phyloP scores from a whole-genome alignment of 2,888 invertebrate genomes.

The Dicyrtoma fusca region DNA sequence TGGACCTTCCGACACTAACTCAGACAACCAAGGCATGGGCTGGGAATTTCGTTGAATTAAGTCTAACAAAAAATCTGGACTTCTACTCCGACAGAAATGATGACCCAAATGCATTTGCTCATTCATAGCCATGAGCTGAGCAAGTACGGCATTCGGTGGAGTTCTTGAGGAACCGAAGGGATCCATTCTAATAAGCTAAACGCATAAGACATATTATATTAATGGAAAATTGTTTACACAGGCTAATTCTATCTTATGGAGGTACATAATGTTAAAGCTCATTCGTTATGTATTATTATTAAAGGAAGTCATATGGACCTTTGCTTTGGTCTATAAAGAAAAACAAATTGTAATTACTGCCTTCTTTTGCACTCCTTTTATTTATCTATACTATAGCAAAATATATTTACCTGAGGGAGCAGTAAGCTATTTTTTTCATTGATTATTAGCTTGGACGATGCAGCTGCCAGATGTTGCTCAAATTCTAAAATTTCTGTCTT shows the following conservation, averaged over 20 bases:
- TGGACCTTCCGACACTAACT: slow-evolving; percentile 87
- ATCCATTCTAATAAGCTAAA: slow-evolving; percentile 77
- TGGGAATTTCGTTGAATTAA: slow-evolving; percentile 88
- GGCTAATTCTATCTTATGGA: too few relatives aligned
- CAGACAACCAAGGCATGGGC: slow-evolving; percentile 96
- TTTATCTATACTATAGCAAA: too few relatives aligned
- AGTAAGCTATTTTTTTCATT: slow-evolving; percentile 87
- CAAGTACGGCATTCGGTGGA: slow-evolving; percentile 76
- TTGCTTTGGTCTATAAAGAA: too few relatives aligned
- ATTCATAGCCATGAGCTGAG: slow-evolving; percentile 78
- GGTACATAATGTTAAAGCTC: too few relatives aligned
- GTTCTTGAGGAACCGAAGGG: slow-evolving; percentile 80
- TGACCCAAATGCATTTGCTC: slow-evolving; percentile 81
- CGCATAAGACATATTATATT: too few relatives aligned
- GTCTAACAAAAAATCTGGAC: slow-evolving; percentile 89
- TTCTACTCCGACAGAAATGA: slow-evolving; percentile 81
- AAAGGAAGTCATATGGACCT: too few relatives aligned
- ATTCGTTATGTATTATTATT: too few relatives aligned
- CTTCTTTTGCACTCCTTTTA: too few relatives aligned
- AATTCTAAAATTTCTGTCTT: slow-evolving; percentile 81
- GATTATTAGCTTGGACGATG: slow-evolving; percentile 82
- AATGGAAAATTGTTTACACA: too few relatives aligned
- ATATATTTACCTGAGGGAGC: slow-evolving; percentile 68
- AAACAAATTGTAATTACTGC: too few relatives aligned
- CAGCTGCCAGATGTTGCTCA: slow-evolving; percentile 89